Base-by-base conservation (phyloP, 2,888 invertebrate species). In the Oithona nana region DNA sequence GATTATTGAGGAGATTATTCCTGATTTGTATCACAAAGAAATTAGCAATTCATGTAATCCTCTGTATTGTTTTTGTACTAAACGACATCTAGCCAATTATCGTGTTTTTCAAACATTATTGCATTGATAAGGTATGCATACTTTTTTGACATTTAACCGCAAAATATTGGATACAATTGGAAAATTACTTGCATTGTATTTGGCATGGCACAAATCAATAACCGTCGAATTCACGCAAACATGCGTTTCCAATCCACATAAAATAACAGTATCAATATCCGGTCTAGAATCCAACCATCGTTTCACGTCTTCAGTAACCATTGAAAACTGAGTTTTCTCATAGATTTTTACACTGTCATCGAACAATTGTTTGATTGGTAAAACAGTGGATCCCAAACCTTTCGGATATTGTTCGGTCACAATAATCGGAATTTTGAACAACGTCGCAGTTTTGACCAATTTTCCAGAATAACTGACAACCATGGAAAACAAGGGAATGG, bases 381-480 rank as follows among this genome's bases (percentile, higher is more conserved):
- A 16, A 16, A 57, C 57, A 4, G 57, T 57, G 20, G 16, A 20
- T 24, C 57, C 57, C 4, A 57, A 29, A 13, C 31, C 31, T 24
- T 57, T 31, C n/a, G 57, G 57, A 28, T 30, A 28, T 57, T 57
- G 57, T 13, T 57, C 57, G 16, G 57, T 57, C 16, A 29, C n/a
- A 1, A 57, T 24, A 28, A 57, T 57, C 11, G 57, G 57, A 3
- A 57, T 29, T 3, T 29, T n/a, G 2, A 57, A 29, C 57, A 57
- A 28, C 16, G 26, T 28, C 6, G 57, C 26, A 28, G n/a, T n/a
- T 29, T 57, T n/a, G 20, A 57, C 30, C 28, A 57, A n/a, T 13
- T 30, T 16, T 13, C 24, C 54, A 3, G 54, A 20, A 26, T 54
- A 24, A 16, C 24, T 24, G 24, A 54, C 54, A 26, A 54, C 26